phyloP scores from a whole-genome alignment of 2,113 vertebrate genomes.

The Bufo gargarizans region DNA sequence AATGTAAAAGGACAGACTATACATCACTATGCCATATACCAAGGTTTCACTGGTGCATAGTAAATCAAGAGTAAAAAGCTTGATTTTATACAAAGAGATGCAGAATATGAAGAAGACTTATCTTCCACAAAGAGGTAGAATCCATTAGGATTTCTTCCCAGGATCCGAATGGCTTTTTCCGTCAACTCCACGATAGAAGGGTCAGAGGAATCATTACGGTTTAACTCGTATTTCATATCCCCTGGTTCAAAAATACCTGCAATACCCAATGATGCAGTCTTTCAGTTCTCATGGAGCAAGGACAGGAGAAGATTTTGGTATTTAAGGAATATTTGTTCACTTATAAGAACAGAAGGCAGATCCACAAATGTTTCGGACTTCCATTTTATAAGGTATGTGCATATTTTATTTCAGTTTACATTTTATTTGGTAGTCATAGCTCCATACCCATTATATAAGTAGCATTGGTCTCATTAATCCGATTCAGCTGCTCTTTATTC shows the following conservation, averaged over 20 bases:
- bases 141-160: constrained; percentile 75
- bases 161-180: constrained; percentile 79
- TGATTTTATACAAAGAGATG: background rate
- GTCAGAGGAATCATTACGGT: constrained; percentile 68
- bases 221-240: constrained; percentile 75
- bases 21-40: background rate
- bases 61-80: background rate
- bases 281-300: background rate
- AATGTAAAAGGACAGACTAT: too few species aligned
- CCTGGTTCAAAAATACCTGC: constrained; percentile 79
- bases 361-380: background rate
- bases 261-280: background rate
- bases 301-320: background rate
- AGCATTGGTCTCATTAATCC: background rate
- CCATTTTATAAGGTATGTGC: background rate
- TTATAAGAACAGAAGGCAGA: background rate
- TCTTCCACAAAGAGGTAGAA: constrained; percentile 84
- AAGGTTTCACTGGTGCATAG: too few species aligned
- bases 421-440: background rate
- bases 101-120: constrained; percentile 56
- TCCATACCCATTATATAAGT: constrained; percentile 7
- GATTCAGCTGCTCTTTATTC: background rate
- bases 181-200: constrained; percentile 79
- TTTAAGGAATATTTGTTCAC: background rate
- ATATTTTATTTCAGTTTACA: background rate